Evolutionary conservation across 1,140 invertebrate genomes (phyloP), one percentile per base, ranked within the genome.

Genomic region (Callitettix versicolor): DNA sequence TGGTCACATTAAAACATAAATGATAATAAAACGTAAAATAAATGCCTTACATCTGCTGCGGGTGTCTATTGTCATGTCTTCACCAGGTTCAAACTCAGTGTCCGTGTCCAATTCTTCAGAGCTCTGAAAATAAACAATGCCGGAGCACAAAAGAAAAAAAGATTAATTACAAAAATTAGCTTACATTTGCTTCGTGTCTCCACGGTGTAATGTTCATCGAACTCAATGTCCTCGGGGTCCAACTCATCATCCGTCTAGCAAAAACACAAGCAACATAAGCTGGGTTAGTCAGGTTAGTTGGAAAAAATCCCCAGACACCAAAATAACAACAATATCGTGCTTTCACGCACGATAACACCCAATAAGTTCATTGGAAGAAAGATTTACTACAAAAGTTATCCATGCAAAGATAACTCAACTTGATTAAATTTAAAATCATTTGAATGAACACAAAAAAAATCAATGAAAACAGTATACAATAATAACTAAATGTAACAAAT

Each of bases 121-220:
- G 26, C 74, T 79, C 77, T 80, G 62, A 52, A 65, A 67, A 62
- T 54, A 26, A 49, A 4, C 22, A 20, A 26, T 11, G 21, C 17
- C 48, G 26, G 36, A 38, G 48, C 47, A 33, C 26, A 33, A 21
- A 6, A 51, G 15, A 51, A 51, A 30, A 26, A 60, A 36, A 62
- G 54, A 61, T 55, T 59, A 36, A 42, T 15, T 5, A 41, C 40
- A 41, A 20, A 9, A 12, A 17, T 17, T 20, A 41, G 63, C 79
- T 80, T 76, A 86, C 82, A 90, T 79, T 88, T 89, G 69, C 86
- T 89, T 38, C 85, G 75, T 1, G 85, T 89, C 63, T 90, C 88
- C 58, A 86, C 64, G 0, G 86, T 86, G 67, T 89, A 88, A 59
- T 88, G 85, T 64, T 91, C 86, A 65, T 90, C 86, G 22, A 89